These are phyloP conservation scores for Macquaria australasica DNA, from an alignment of 2,113 vertebrate species.

Conservation along the genomic window DNA sequence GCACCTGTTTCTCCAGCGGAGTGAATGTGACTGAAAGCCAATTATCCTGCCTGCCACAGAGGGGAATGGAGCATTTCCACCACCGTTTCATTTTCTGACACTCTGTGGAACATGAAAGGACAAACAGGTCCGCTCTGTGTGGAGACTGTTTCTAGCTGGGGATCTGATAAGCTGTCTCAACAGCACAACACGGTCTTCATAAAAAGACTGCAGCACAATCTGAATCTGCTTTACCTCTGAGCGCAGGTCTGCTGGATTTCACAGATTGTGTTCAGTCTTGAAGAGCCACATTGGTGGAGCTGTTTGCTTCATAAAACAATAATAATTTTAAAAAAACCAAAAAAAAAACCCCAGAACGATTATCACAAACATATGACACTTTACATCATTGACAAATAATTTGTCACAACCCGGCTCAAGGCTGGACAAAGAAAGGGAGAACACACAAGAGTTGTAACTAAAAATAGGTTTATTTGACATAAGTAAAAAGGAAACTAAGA, in stretches of 20 bases:
- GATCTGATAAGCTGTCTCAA: constrained; percentile 50
- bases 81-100: constrained; percentile 49
- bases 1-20: constrained; percentile 43
- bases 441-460: too few species aligned
- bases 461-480: too few species aligned
- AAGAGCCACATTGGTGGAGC: background rate
- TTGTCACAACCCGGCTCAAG: too few species aligned
- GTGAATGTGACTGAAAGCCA: constrained; percentile 69
- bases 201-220: background rate
- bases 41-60: constrained; percentile 67
- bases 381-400: background rate
- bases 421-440: too few species aligned
- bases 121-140: constrained; percentile 44
- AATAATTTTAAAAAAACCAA: background rate
- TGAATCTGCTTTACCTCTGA: background rate
- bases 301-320: background rate
- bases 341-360: too few species aligned
- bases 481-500: too few species aligned
- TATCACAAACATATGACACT: background rate
- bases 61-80: constrained; percentile 48
- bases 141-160: constrained; percentile 23
- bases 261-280: background rate
- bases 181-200: constrained; percentile 4
- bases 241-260: background rate
- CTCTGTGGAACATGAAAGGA: constrained; percentile 39